Base-by-base conservation (phyloP, 1,140 invertebrate species). In the Bombus turneri region DNA sequence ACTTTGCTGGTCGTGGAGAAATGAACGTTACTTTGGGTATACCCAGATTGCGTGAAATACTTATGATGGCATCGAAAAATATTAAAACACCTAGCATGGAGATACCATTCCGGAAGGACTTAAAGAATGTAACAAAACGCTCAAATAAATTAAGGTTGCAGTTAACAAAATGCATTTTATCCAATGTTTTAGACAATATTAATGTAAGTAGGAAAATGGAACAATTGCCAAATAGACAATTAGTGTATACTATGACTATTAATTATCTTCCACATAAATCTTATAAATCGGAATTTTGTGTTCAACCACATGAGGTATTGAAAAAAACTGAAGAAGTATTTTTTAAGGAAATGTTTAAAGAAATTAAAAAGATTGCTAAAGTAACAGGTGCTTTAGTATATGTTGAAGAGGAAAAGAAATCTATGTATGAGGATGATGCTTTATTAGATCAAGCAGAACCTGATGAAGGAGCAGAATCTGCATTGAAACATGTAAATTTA, bases 11-110 rank as follows among this genome's bases (percentile, higher is more conserved):
- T 94, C 97, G 99, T 95, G 99, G 99, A 96, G 99, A 99, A 95
- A 99, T 99, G 99, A 99, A 99, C 95, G 99, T 99, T 0, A 99
- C 99, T 0, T 96, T 99, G 2, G 99, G 98, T 96, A 99, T 99
- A 89, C 99, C 99, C 1, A 96, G 99, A 90, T 95, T 99, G 3
- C 96, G 99, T 92, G 99, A 99, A 96, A 99, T 99, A 87, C 95
- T 99, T 0, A 99, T 99, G 98, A 97, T 98, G 88, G 99, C 98
- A 1, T 98, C 98, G 2, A 97, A 97, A 25, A 97, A 97, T 72
- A 98, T 99, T 28, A 98, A 99, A 94, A 99, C 99, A 28, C 99
- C 99, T 0, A 98, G 97, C 66, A 98, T 99, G 98, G 98, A 99
- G 92, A 97, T 99, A 88, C 98, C 98, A 1, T 98, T 99, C 64